Evolutionary conservation across 2,113 vertebrate genomes (phyloP).

Genomic region (Monopterus albus): DNA sequence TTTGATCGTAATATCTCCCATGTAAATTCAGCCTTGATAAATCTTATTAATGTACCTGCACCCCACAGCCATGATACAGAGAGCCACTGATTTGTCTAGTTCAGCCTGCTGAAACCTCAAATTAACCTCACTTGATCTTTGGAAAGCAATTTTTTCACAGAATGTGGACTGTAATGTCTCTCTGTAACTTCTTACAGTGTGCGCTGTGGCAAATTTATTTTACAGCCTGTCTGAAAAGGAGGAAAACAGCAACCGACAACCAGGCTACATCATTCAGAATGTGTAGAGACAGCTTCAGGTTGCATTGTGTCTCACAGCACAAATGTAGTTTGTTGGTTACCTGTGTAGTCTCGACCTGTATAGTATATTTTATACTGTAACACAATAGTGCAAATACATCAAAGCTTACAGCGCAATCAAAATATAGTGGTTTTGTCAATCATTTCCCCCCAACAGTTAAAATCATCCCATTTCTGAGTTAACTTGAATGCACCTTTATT

Average conservation of each 20-base stretch:
- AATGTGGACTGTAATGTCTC: too few species aligned
- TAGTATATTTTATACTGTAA: neutral
- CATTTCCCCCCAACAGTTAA: neutral
- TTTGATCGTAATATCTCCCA: neutral
- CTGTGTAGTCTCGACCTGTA: neutral
- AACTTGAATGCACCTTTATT: constrained; percentile 14
- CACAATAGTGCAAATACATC: neutral
- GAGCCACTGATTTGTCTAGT: too few species aligned
- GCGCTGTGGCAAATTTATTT: too few species aligned
- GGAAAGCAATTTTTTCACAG: too few species aligned
- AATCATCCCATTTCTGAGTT: constrained; percentile 10
- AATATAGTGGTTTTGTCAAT: neutral
- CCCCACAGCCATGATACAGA: too few species aligned
- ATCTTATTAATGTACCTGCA: too few species aligned
- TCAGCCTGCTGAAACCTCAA: too few species aligned
- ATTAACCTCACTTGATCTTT: too few species aligned
- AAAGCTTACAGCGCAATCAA: neutral
- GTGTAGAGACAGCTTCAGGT: neutral
- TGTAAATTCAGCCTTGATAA: too few species aligned
- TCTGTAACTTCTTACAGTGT: too few species aligned
- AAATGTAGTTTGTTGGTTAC: neutral
- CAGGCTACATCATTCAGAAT: neutral
- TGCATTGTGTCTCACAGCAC: constrained; percentile 9
- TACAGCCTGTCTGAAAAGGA: neutral
- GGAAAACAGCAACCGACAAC: accelerated